Conservation (phyloP, 2,113 vertebrate species). For the Grus americana region DNA sequence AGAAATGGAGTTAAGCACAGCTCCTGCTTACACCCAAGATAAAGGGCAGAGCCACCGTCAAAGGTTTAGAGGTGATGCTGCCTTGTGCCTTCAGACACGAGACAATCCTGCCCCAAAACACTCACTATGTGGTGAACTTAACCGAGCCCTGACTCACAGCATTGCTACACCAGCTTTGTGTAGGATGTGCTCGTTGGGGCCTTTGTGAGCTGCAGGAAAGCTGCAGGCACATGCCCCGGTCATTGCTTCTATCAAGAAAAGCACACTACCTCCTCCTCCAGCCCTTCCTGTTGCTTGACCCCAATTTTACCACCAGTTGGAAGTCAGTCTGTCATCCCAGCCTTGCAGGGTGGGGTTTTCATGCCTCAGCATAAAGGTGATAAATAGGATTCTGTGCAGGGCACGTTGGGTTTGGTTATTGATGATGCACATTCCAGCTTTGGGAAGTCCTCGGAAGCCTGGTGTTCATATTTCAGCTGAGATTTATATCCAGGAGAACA, state of each 20-base stretch:
- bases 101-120: neutral
- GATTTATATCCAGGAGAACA: slow-evolving; percentile 34
- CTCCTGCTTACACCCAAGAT: neutral
- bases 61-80: neutral
- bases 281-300: neutral
- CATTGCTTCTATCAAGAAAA: neutral
- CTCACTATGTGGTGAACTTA: neutral
- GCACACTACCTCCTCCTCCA: neutral
- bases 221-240: neutral
- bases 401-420: neutral
- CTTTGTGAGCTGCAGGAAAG: neutral
- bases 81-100: too few species aligned
- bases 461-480: neutral
- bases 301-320: neutral
- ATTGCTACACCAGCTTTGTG: neutral
- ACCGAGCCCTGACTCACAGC: neutral
- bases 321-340: neutral
- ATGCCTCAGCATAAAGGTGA: neutral
- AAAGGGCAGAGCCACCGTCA: neutral
- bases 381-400: neutral
- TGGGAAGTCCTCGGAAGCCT: neutral
- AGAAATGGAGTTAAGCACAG: neutral
- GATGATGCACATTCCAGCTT: neutral
- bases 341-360: neutral
- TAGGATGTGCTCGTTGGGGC: neutral